phyloP scores from a whole-genome alignment of 1,140 invertebrate species.

The Brachionus koreanus region DNA sequence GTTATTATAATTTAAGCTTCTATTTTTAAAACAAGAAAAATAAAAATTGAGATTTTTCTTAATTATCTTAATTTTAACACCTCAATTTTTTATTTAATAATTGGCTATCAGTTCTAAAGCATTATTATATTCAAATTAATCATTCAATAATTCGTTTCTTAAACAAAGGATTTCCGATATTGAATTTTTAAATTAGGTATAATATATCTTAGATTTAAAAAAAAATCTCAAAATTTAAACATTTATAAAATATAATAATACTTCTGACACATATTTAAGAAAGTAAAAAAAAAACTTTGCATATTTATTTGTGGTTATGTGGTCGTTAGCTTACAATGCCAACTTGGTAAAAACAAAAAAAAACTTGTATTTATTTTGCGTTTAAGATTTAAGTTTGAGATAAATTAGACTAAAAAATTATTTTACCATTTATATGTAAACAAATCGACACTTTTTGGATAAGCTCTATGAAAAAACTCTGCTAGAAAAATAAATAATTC shows the following conservation, averaged over 20 bases:
- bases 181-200: not conserved
- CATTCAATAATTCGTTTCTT: not conserved
- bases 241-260: no score
- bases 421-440: not conserved
- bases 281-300: no score
- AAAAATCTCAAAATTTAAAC: no score
- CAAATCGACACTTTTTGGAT: not conserved
- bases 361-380: not conserved
- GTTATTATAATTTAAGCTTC: not conserved
- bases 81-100: not conserved
- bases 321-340: no score
- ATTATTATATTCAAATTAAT: not conserved
- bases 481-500: not conserved
- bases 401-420: not conserved
- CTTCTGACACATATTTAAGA: no score
- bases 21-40: not conserved
- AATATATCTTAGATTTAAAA: no score
- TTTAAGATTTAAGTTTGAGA: not conserved
- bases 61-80: not conserved
- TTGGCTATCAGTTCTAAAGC: not conserved
- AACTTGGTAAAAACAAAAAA: no score
- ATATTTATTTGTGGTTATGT: no score
- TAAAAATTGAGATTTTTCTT: not conserved
- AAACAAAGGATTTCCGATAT: not conserved
- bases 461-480: not conserved